A percentile compares a stretch with the other conserved stretches of the same genome.
Evolutionary conservation across 2,113 vertebrate genomes (phyloP).

Genomic region (Zingel zingel): DNA sequence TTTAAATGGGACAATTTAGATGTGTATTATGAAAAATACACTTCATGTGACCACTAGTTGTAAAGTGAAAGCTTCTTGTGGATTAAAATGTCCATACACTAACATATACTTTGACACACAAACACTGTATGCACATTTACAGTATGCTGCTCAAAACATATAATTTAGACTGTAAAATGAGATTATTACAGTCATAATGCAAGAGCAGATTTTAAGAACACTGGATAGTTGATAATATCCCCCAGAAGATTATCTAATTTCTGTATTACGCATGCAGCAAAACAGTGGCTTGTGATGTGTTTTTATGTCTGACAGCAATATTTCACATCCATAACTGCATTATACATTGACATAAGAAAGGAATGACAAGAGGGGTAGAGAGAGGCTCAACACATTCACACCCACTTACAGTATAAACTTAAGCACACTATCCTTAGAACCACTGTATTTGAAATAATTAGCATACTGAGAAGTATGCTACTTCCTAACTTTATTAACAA

Average conservation of each 20-base stretch:
- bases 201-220: slow-evolving; percentile 26
- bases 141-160: slow-evolving; percentile 5
- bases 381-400: slow-evolving; percentile 11
- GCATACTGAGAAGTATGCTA: neutral
- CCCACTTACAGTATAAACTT: neutral
- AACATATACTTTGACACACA: neutral
- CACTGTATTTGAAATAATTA: neutral
- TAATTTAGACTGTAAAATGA: slow-evolving; percentile 14
- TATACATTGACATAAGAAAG: slow-evolving; percentile 48
- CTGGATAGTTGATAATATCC: slow-evolving; percentile 38
- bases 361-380: slow-evolving; percentile 33
- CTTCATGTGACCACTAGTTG: neutral
- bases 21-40: neutral
- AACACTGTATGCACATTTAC: slow-evolving; percentile 12
- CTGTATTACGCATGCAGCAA: slow-evolving; percentile 33
- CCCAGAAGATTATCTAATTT: slow-evolving; percentile 48
- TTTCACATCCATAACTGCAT: slow-evolving; percentile 55
- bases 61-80: neutral
- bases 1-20: neutral
- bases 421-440: neutral
- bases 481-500: neutral
- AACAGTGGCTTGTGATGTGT: slow-evolving; percentile 39
- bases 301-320: slow-evolving; percentile 54
- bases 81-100: neutral
- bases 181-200: slow-evolving; percentile 36